phyloP scores from a whole-genome alignment of 2,888 invertebrate genomes.

The Heliconius aoede region DNA sequence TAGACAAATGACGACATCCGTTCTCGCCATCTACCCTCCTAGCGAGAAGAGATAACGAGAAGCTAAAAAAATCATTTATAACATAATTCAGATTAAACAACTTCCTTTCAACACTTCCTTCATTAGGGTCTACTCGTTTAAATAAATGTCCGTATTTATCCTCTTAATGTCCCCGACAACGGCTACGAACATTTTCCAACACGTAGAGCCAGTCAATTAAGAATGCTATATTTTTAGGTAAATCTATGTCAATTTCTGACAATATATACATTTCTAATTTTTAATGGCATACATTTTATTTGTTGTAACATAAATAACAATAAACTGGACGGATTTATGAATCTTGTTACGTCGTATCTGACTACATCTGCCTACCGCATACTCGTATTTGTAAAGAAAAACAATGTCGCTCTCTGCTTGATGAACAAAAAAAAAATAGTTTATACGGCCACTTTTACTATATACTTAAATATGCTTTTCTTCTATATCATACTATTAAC shows the following conservation, averaged over 20 bases:
- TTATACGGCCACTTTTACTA: not conserved
- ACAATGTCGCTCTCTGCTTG: too few species aligned
- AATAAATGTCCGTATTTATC: constrained; percentile 56
- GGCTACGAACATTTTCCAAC: constrained; percentile 56
- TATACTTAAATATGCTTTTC: not conserved
- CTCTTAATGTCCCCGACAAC: constrained; percentile 60
- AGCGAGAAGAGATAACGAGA: too few species aligned
- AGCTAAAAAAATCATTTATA: not conserved
- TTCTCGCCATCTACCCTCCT: too few species aligned
- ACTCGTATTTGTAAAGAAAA: not conserved
- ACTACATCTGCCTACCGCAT: too few species aligned
- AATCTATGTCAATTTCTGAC: not conserved
- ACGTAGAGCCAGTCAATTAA: constrained; percentile 39
- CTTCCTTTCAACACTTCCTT: constrained; percentile 52
- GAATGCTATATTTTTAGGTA: not conserved
- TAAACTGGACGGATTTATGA: not conserved
- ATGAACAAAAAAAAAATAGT: not conserved
- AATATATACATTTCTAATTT: not conserved
- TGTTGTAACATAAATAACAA: not conserved
- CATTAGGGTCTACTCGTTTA: constrained; percentile 55
- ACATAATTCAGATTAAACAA: not conserved
- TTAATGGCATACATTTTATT: too few species aligned
- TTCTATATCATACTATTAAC: not conserved
- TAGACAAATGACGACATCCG: too few species aligned
- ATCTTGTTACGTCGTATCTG: not conserved